A percentile compares a stretch with the other conserved stretches of the same genome.
phyloP scores from a whole-genome alignment of 2,888 invertebrate species.

The Stratiomys singularior region DNA sequence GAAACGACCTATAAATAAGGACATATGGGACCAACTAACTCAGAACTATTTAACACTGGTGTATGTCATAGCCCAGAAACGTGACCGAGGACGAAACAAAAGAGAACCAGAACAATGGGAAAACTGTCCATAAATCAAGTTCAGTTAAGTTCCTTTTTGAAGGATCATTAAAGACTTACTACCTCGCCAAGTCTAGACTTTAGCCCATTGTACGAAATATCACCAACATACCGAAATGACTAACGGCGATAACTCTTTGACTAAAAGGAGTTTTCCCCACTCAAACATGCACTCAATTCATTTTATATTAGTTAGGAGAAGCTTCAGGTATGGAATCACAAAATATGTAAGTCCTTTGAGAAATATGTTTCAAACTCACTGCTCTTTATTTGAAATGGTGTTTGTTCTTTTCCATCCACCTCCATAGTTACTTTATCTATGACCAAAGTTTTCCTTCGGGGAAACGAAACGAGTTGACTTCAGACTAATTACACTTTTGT shows the following conservation, averaged over 20 bases:
- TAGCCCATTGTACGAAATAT: background rate
- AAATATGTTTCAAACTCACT: conserved; percentile 26
- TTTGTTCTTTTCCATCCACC: background rate
- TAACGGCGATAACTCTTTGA: background rate
- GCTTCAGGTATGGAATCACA: background rate
- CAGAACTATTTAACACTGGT: too few species aligned
- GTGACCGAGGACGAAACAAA: too few species aligned
- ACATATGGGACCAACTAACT: too few species aligned
- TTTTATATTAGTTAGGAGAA: background rate
- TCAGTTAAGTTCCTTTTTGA: too few species aligned
- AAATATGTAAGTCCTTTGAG: background rate
- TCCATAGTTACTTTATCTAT: background rate
- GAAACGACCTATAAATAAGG: too few species aligned
- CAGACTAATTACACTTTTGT: background rate
- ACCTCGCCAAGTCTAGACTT: background rate
- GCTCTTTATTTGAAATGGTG: background rate
- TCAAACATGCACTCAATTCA: background rate
- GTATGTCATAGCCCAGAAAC: too few species aligned
- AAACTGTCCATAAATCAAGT: too few species aligned
- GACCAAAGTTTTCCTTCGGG: background rate
- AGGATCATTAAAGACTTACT: too few species aligned
- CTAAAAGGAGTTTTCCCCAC: background rate
- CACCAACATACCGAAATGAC: background rate
- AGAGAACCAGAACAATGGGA: too few species aligned
- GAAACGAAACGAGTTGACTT: background rate